phyloP scores from a whole-genome alignment of 2,797 vertebrate species.

The Urosaurus nigricauda region DNA sequence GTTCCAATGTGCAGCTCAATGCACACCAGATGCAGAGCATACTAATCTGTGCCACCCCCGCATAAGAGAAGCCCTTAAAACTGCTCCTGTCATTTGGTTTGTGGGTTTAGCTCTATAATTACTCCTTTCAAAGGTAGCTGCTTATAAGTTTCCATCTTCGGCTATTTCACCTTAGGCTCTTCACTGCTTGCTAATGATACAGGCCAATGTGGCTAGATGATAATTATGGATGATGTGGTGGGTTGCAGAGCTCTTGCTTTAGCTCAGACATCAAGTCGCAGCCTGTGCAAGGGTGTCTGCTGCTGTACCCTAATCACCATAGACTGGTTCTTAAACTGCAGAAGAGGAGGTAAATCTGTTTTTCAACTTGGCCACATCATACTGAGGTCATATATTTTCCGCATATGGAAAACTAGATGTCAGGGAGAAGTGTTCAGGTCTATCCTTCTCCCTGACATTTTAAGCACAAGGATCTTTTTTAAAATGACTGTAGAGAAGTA shows the following conservation, averaged over 20 bases:
- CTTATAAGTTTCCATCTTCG: slow-evolving; percentile 6
- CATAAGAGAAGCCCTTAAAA: slow-evolving; percentile 11
- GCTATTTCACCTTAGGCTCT: slow-evolving; percentile 8
- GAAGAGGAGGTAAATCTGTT: not conserved
- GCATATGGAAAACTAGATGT: not conserved
- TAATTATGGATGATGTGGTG: slow-evolving; percentile 22
- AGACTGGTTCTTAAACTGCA: slow-evolving; percentile 12
- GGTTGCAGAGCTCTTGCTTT: not conserved
- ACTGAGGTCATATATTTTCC: not conserved
- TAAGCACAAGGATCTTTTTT: not conserved
- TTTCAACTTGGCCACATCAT: not conserved
- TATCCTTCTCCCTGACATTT: slow-evolving; percentile 9
- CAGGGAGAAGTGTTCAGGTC: not conserved
- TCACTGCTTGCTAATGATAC: slow-evolving; percentile 21
- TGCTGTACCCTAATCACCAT: slow-evolving; percentile 9
- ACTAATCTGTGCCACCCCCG: not conserved
- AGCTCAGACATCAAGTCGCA: not conserved
- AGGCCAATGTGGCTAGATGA: not conserved
- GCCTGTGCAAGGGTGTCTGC: slow-evolving; percentile 6
- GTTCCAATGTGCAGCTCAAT: not conserved
- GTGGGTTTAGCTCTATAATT: slow-evolving; percentile 15
- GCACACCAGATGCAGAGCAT: not conserved
- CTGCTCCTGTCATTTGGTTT: not conserved
- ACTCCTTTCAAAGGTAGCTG: slow-evolving; percentile 1
- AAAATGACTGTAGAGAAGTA: not conserved